These are phyloP conservation scores for Hippocampus abdominalis DNA, from an alignment of 2,113 vertebrate species.

Conservation along the genomic window DNA sequence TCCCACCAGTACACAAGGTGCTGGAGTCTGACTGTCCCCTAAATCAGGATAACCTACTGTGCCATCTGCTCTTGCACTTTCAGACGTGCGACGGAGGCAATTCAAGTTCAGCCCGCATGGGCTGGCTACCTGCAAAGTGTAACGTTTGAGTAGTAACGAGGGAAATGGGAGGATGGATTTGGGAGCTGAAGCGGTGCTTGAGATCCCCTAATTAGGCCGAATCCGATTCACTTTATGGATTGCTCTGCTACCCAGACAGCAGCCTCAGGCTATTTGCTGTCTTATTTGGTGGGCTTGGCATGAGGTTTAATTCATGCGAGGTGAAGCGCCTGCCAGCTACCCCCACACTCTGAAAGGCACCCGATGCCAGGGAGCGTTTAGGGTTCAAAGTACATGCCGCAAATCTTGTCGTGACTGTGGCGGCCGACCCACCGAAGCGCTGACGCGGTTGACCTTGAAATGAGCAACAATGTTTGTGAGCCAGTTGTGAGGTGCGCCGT, in stretches of 20 bases:
- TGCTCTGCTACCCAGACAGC: slow-evolving; percentile 51
- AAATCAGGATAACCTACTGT: slow-evolving; percentile 45
- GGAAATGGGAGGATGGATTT: slow-evolving; percentile 17
- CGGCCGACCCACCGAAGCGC: slow-evolving; percentile 61
- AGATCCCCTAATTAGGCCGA: slow-evolving; percentile 50
- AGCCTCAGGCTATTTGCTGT: slow-evolving; percentile 65
- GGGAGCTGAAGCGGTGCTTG: slow-evolving; percentile 37
- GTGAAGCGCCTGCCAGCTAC: slow-evolving; percentile 51
- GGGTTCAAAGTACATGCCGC: slow-evolving; percentile 63
- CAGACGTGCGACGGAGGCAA: slow-evolving; percentile 35
- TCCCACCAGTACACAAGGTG: slow-evolving; percentile 43
- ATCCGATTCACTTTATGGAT: slow-evolving; percentile 49
- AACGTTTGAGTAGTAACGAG: slow-evolving; percentile 28
- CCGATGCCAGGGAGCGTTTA: slow-evolving; percentile 63
- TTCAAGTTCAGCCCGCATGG: slow-evolving; percentile 29
- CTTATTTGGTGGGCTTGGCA: slow-evolving; percentile 45
- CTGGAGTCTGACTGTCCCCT: slow-evolving; percentile 44
- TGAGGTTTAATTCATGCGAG: slow-evolving; percentile 35
- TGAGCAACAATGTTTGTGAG: slow-evolving; percentile 69
- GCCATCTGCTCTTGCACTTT: slow-evolving; percentile 23
- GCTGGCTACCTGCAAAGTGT: slow-evolving; percentile 37
- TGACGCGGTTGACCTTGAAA: slow-evolving; percentile 76
- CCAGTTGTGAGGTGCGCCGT: slow-evolving; percentile 54
- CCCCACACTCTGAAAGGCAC: slow-evolving; percentile 58
- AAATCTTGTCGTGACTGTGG: slow-evolving; percentile 65